phyloP scores from a whole-genome alignment of 2,888 invertebrate genomes.

The Cyclophora punctaria region DNA sequence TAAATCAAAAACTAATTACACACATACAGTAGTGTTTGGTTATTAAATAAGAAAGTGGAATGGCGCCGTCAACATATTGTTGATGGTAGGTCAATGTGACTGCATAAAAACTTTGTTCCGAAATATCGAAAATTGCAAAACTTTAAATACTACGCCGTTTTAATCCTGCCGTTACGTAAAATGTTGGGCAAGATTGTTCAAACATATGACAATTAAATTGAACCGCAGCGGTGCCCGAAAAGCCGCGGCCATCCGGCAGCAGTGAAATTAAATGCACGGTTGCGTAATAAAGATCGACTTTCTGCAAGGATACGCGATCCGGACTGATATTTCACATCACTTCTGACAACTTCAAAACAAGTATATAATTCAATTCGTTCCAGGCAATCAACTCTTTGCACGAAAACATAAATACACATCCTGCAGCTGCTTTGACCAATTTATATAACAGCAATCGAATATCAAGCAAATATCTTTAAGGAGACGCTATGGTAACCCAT shows the following conservation, averaged over 20 bases:
- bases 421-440: too few species aligned
- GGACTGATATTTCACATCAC: too few species aligned
- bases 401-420: too few species aligned
- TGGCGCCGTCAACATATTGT: slow-evolving; percentile 30
- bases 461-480: too few species aligned
- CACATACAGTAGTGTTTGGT: slow-evolving; percentile 21
- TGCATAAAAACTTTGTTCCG: slow-evolving; percentile 46
- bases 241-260: slow-evolving; percentile 33
- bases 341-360: too few species aligned
- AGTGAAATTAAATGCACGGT: slow-evolving; percentile 44
- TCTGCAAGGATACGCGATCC: slow-evolving; percentile 36
- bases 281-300: slow-evolving; percentile 41
- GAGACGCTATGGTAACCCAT: too few species aligned
- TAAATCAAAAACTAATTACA: slow-evolving; percentile 33
- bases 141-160: slow-evolving; percentile 43
- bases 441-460: too few species aligned
- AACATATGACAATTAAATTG: slow-evolving; percentile 52
- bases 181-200: slow-evolving; percentile 58
- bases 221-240: slow-evolving; percentile 22
- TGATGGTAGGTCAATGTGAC: slow-evolving; percentile 34
- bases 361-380: too few species aligned
- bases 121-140: slow-evolving; percentile 64
- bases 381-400: too few species aligned
- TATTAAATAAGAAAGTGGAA: slow-evolving; percentile 48
- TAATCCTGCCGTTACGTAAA: slow-evolving; percentile 66